Evolutionary conservation across 1,140 invertebrate genomes (phyloP), one percentile per base, ranked within the genome.

Genomic region (Drosophila ambigua): DNA sequence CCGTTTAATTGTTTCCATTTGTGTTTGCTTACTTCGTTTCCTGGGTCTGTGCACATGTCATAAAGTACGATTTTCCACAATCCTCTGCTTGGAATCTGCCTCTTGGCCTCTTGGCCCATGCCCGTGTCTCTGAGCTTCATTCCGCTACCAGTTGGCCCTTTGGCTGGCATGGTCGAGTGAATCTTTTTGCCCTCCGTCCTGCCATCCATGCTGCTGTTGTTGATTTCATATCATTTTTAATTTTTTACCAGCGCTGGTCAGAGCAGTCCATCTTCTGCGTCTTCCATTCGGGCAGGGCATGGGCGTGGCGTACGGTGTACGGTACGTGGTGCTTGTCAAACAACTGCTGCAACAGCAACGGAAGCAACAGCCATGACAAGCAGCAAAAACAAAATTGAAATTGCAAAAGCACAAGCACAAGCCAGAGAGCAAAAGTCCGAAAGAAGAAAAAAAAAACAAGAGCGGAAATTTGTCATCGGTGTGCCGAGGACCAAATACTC

Each of bases 151-250:
- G 20, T 49, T 54, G 50, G 54, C 45, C 50, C 55, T 46, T 46
- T 39, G 54, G 61, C 51, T 50, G 60, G 50, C 52, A 76, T 66
- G 76, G 61, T 78, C 57, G 48, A 72, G 62, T 59, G 50, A 60
- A 43, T 71, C 60, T 76, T 62, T 57, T 44, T 45, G 20, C 48
- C 35, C 41, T 45, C 26, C 45, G 35, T 52, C 60, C 23, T 45
- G 46, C 16, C 49, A 49, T 13, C 26, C 23, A 5, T 5, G 31
- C 39, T 46, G 28, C 15, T 54, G 31, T 46, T 60, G 68, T 79
- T 79, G 68, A 67, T 79, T 73, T 64, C 74, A 69, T 79, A 78
- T 79, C 55, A 78, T 79, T 20, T 20, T 20, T 20, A 20, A 20
- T 20, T 20, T 20, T 20, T 20, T 20, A 20, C 20, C 20, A 20